Base-by-base conservation (phyloP, 2,797 vertebrate genomes). In the Hybognathus amarus region DNA sequence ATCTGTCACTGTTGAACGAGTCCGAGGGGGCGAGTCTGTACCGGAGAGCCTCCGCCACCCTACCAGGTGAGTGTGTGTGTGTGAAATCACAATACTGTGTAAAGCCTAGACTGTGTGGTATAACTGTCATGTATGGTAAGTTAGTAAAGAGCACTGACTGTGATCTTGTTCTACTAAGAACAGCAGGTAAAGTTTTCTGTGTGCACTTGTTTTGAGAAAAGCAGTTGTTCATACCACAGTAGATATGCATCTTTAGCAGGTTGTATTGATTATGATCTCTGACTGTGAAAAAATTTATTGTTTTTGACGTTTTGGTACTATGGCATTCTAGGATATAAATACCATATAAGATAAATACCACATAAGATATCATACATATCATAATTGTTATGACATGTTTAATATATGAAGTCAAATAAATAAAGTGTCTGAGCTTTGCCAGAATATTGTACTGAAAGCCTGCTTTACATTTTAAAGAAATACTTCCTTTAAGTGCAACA, bases 1-100 rank as follows among this genome's bases (percentile, higher is more conserved):
- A 95, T 90, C 84, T 95, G 88, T 95, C 94, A 36, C 89, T 95
- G 85, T 92, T 96, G 82, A 96, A 96, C 92, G 96, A 97, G 75
- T 95, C 96, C 6, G 96, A 96, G 83, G 94, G 93, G 13, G 93
- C 94, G 75, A 95, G 95, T 61, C 90, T 96, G 77, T 95, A n/a
- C 95, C 1, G 94, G 94, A 61, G 95, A 96, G 80, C 94, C 94
- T 38, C 94, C 95, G 24, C 94, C 94, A 73, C 94, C 95, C 30
- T 95, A 94, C 89, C 93, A 95, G 95, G 95, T 63, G 59, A 30
- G 59, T 30, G 36, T 38, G 38, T 38, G 38, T 2, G 8, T 2
- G 38, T 8, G 88, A 81, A 74, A 66, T 15, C 4, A 17, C 52
- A 22, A 15, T 22, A n/a, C 70, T 3, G 12, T 4, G 18, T 73